These are phyloP conservation scores for Ptychoptera albimana DNA, from an alignment of 2,888 invertebrate species.

Conservation along the genomic window DNA sequence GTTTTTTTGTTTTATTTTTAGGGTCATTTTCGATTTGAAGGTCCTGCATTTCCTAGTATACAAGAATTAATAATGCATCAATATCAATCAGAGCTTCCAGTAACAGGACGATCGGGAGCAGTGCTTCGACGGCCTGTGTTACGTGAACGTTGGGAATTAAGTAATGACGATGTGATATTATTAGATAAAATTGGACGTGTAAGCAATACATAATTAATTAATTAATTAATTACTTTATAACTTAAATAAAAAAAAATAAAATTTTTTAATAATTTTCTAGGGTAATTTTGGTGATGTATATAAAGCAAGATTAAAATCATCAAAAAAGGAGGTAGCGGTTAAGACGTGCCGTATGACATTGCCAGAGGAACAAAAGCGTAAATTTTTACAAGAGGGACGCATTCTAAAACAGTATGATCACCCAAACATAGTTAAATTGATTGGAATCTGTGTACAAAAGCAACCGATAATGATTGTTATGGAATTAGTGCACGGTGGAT, in stretches of 20 bases:
- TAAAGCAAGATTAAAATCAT: constrained; percentile 70
- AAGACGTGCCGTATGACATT: constrained; percentile 90
- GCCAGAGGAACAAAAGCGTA: constrained; percentile 85
- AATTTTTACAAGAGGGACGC: constrained; percentile 88
- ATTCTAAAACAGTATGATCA: constrained; percentile 95
- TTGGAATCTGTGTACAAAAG: constrained; percentile 94
- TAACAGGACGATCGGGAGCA: constrained; percentile 85
- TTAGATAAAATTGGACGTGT: constrained; percentile 90
- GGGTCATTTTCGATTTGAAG: constrained; percentile 85
- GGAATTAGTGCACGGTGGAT: constrained; percentile 90
- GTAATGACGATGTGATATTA: constrained; percentile 85
- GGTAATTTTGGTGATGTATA: constrained; percentile 97
- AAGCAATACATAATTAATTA: constrained; percentile 20
- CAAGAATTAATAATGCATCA: constrained; percentile 84
- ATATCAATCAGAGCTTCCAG: constrained; percentile 67
- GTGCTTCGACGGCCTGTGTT: constrained; percentile 72
- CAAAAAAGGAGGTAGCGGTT: constrained; percentile 79
- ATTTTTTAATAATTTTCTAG: constrained; percentile 32
- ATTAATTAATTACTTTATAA: constrained; percentile 1
- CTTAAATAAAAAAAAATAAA: background rate
- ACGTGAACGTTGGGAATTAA: constrained; percentile 87
- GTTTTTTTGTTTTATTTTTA: no score
- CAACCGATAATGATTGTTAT: constrained; percentile 99
- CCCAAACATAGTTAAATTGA: constrained; percentile 88
- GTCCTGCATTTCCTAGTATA: constrained; percentile 83